A percentile compares a stretch with the other conserved stretches of the same genome.
Evolutionary conservation across 2,113 vertebrate species (phyloP).

Genomic region (Mesoclemmys tuberculata): DNA sequence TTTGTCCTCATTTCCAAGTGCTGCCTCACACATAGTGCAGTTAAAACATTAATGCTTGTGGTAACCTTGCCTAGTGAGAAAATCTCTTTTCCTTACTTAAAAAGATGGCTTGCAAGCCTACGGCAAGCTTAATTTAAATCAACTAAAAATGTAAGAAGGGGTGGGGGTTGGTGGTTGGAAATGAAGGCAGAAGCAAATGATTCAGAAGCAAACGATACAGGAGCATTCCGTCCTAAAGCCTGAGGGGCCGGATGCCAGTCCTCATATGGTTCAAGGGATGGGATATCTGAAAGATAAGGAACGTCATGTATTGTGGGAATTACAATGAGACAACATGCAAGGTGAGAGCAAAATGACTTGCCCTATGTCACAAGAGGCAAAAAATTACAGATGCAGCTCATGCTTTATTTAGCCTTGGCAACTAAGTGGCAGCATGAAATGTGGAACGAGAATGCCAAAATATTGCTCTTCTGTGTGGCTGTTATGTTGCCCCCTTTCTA

Average conservation of each 20-base stretch:
- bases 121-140: background rate
- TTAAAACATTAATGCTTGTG: background rate
- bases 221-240: rapidly evolving
- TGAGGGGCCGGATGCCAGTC: background rate
- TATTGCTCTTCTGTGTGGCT: background rate
- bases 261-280: background rate
- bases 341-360: rapidly evolving
- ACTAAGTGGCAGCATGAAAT: background rate
- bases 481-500: background rate
- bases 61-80: background rate
- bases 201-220: rapidly evolving
- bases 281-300: rapidly evolving
- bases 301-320: background rate
- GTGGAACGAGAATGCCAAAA: rapidly evolving
- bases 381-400: background rate
- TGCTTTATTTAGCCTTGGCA: rapidly evolving
- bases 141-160: background rate
- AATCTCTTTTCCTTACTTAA: background rate
- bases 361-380: background rate
- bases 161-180: background rate
- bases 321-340: rapidly evolving
- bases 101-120: background rate
- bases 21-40: background rate
- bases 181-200: background rate
- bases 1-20: background rate